Evolutionary conservation across 1,140 invertebrate species (phyloP).

Genomic region (Neelides sp.): DNA sequence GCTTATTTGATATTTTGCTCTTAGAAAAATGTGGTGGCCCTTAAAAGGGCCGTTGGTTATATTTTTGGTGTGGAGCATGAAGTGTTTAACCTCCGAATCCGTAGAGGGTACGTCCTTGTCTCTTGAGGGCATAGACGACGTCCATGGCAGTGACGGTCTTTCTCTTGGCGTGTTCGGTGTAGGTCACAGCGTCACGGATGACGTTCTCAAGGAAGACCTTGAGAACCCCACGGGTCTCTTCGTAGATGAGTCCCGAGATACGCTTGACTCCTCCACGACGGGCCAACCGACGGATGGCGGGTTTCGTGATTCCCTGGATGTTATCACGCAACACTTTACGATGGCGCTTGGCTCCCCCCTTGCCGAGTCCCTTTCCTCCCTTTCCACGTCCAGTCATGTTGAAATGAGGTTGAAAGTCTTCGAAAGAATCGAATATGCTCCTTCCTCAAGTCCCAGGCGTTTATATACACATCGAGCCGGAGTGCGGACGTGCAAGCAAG

Average conservation of each 20-base stretch:
- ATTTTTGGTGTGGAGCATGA: not conserved
- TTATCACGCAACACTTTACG: constrained; percentile 44
- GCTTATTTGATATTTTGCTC: no score
- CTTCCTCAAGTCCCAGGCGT: not conserved
- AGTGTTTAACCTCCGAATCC: constrained; percentile 44
- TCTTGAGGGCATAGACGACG: constrained; percentile 69
- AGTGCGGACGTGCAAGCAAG: not conserved
- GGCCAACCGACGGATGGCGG: constrained; percentile 47
- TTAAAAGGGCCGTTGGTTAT: constrained; percentile 35
- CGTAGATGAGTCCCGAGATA: constrained; percentile 56
- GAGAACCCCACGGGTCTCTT: constrained; percentile 52
- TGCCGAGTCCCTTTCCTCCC: constrained; percentile 53
- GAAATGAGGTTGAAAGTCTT: constrained; percentile 4
- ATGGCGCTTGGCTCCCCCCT: constrained; percentile 56
- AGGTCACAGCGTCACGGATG: constrained; percentile 56
- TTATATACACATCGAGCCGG: no score
- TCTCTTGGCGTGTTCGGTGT: constrained; percentile 49
- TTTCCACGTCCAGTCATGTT: constrained; percentile 52
- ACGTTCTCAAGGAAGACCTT: constrained; percentile 72
- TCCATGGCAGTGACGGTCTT: constrained; percentile 66
- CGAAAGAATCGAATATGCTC: not conserved
- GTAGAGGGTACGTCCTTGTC: constrained; percentile 56
- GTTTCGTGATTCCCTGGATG: constrained; percentile 50
- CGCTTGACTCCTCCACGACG: constrained; percentile 47
- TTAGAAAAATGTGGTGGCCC: constrained; percentile 33